These are phyloP conservation scores for Cassiopea andromeda DNA, from an alignment of 30 jellyfish, hydroid and myxozoan genomes.

Conservation along the genomic window DNA sequence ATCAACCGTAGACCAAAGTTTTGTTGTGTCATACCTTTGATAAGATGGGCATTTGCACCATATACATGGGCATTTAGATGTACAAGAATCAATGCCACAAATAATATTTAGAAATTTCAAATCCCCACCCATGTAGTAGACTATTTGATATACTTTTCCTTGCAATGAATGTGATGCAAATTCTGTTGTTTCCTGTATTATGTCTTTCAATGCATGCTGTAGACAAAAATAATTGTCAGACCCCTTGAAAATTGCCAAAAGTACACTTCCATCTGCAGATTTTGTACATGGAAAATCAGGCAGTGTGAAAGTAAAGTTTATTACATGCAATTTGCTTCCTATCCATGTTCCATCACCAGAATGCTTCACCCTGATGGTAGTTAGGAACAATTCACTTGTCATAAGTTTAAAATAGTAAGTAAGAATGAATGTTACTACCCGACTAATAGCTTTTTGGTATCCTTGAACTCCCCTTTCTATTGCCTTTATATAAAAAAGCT, in stretches of 20 bases:
- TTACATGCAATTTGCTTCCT: conserved; percentile 6
- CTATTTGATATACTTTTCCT: neutral
- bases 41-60: conserved; percentile 50
- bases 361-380: neutral
- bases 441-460: neutral
- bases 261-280: neutral
- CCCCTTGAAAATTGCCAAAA: neutral
- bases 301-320: neutral
- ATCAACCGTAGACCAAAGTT: neutral
- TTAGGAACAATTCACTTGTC: neutral
- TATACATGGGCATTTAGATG: conserved; percentile 18
- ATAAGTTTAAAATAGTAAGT: neutral
- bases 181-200: neutral
- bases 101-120: conserved; percentile 20
- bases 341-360: conserved; percentile 43
- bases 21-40: neutral
- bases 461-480: conserved; percentile 15
- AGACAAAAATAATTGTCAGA: neutral
- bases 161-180: neutral
- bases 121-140: conserved; percentile 22
- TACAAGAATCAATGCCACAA: conserved; percentile 13
- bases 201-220: neutral
- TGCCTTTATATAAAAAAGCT: neutral
- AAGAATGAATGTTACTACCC: neutral
- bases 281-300: conserved; percentile 16